Percentiles rank a stretch among this genome's conserved stretches.
Evolutionary conservation across 1,140 invertebrate species (phyloP).

Genomic region (Magallana ariakensis): DNA sequence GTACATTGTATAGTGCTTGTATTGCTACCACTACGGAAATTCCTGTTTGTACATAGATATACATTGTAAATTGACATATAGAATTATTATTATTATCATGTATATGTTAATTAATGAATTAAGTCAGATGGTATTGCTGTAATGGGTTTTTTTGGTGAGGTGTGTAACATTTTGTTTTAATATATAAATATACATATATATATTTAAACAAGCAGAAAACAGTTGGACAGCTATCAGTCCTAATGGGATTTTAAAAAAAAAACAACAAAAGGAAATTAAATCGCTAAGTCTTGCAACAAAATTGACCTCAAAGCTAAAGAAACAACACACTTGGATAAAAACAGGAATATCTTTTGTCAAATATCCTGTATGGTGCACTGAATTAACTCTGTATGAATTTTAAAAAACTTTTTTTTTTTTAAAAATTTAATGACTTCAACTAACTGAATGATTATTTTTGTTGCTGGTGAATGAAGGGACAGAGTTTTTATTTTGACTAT

Average conservation of each 20-base stretch:
- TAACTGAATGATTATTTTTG: slow-evolving; percentile 32
- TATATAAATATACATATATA: too few species aligned
- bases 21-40: slow-evolving; percentile 31
- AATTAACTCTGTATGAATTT: slow-evolving; percentile 16
- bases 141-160: slow-evolving; percentile 3
- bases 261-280: too few species aligned
- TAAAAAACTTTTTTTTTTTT: slow-evolving; percentile 7
- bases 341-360: neutral
- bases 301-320: neutral
- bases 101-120: neutral
- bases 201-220: neutral
- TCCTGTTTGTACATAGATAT: slow-evolving; percentile 25
- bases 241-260: neutral
- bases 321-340: neutral
- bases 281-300: too few species aligned
- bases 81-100: slow-evolving; percentile 12
- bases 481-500: slow-evolving; percentile 34
- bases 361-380: slow-evolving; percentile 5
- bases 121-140: slow-evolving; percentile 38
- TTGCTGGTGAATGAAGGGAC: slow-evolving; percentile 32
- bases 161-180: neutral
- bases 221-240: neutral
- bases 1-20: slow-evolving; percentile 36
- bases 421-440: neutral
- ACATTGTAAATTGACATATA: slow-evolving; percentile 29